Percentiles rank a stretch among this genome's conserved stretches.
Conservation (phyloP, 1,140 invertebrate species). For the Vollenhovia emeryi region DNA sequence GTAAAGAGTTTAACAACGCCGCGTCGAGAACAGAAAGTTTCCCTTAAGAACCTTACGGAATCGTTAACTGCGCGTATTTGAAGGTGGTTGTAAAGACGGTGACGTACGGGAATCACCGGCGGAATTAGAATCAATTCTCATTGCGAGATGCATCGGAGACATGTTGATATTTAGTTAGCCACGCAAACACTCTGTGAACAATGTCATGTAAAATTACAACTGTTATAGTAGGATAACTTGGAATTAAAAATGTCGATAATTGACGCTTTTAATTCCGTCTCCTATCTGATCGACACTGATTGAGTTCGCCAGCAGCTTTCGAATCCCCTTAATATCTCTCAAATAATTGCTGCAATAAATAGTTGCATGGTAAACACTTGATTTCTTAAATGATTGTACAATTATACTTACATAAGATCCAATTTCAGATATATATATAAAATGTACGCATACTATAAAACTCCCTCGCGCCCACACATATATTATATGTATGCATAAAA, state of each 20-base stretch:
- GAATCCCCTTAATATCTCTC: background rate
- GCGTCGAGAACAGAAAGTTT: conserved; percentile 73
- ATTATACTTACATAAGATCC: background rate
- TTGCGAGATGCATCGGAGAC: background rate
- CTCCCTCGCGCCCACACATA: background rate
- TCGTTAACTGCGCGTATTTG: conserved; percentile 81
- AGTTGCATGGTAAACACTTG: background rate
- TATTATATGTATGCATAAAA: background rate
- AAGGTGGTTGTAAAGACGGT: conserved; percentile 74
- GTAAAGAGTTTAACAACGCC: conserved; percentile 81
- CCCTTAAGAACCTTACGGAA: conserved; percentile 77
- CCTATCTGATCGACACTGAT: too few species aligned
- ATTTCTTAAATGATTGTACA: background rate
- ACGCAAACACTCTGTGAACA: too few species aligned
- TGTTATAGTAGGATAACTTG: too few species aligned
- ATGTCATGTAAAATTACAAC: too few species aligned
- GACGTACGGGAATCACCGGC: conserved; percentile 31
- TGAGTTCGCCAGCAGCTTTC: too few species aligned
- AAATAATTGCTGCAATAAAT: background rate
- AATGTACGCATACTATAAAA: background rate
- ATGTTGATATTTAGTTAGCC: background rate
- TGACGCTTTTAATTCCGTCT: too few species aligned
- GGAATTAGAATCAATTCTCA: conserved; percentile 67
- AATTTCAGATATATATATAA: background rate
- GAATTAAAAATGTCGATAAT: too few species aligned